phyloP scores from a whole-genome alignment of 1,140 invertebrate species.

The Penaeus japonicus region DNA sequence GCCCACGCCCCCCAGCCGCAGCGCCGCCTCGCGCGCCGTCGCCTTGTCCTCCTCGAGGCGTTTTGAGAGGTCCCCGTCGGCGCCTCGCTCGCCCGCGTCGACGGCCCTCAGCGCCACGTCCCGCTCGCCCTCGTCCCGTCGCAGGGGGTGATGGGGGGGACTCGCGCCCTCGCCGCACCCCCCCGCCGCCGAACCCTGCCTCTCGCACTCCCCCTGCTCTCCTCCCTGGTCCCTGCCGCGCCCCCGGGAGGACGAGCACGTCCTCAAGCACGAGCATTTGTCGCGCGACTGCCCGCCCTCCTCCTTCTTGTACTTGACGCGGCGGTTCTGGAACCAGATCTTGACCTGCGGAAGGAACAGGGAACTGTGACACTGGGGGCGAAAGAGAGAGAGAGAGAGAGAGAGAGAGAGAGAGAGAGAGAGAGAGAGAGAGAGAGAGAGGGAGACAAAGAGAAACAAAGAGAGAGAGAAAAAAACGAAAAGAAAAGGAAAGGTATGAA shows the following conservation, averaged over 20 bases:
- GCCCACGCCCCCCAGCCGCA: not conserved
- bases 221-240: not conserved
- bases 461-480: not conserved
- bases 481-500: not conserved
- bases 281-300: slow-evolving; percentile 66
- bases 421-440: too few species aligned
- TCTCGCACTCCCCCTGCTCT: not conserved
- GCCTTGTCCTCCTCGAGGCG: too few species aligned
- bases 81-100: too few species aligned
- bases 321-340: slow-evolving; percentile 86
- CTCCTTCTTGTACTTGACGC: slow-evolving; percentile 92
- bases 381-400: not conserved
- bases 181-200: not conserved
- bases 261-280: slow-evolving; percentile 69
- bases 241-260: slow-evolving; percentile 59
- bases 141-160: too few species aligned
- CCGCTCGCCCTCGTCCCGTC: too few species aligned
- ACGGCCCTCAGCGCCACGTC: too few species aligned
- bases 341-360: slow-evolving; percentile 74
- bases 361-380: not conserved
- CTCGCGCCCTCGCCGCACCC: too few species aligned
- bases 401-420: not conserved
- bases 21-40: not conserved
- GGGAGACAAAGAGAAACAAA: too few species aligned
- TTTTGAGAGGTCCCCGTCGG: too few species aligned